These are phyloP conservation scores for Chondrilla cf. caribensis DNA, from an alignment of 37 sponge, comb jelly and placozoan genomes.

Conservation along the genomic window DNA sequence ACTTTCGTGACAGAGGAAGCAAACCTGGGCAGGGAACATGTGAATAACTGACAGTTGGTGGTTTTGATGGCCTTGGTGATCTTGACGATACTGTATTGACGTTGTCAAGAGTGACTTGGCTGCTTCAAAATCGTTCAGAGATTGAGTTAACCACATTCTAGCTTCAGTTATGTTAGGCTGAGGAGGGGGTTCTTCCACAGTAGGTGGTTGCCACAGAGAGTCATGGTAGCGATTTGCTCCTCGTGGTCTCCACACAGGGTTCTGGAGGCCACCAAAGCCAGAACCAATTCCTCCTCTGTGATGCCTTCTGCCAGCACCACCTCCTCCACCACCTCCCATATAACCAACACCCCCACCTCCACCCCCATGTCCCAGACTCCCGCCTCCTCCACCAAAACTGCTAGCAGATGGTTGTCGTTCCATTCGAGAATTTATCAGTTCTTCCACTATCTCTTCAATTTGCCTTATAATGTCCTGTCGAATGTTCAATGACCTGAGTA, in stretches of 20 bases:
- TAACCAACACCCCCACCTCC: background rate
- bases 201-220: background rate
- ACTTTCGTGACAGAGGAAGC: slow-evolving; percentile 67
- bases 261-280: background rate
- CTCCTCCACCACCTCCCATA: background rate
- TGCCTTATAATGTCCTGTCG: background rate
- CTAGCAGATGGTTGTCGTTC: background rate
- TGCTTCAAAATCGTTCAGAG: slow-evolving; percentile 14
- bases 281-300: background rate
- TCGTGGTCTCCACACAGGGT: background rate
- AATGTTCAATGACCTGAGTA: too few relatives aligned
- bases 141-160: slow-evolving; percentile 9
- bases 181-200: slow-evolving; percentile 13
- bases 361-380: background rate
- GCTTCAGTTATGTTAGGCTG: slow-evolving; percentile 3
- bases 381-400: background rate
- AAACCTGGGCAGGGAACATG: slow-evolving; percentile 57
- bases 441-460: background rate
- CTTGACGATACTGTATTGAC: background rate
- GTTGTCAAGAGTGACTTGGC: background rate
- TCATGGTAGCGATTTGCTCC: background rate
- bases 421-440: background rate
- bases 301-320: background rate
- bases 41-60: background rate
- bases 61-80: background rate